A percentile compares a stretch with the other conserved stretches of the same genome.
Conservation (phyloP, 1,140 invertebrate species). For the Bombus picipes region DNA sequence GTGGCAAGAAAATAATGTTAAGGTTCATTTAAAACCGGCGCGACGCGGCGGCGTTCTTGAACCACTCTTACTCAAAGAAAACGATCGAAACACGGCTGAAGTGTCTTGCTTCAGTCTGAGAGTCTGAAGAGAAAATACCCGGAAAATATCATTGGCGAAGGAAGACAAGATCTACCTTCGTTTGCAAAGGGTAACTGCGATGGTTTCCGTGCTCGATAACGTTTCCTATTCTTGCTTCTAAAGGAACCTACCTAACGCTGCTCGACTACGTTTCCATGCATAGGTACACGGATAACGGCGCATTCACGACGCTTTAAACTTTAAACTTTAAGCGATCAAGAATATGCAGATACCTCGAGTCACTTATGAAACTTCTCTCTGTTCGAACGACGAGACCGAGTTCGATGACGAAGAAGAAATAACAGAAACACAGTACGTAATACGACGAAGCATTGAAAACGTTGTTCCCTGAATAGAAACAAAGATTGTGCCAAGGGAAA, state of each 20-base stretch:
- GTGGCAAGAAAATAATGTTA: not conserved
- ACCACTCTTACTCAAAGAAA: not conserved
- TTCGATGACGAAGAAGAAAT: constrained; percentile 30
- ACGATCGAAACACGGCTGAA: not conserved
- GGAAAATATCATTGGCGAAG: constrained; percentile 42
- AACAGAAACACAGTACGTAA: not conserved
- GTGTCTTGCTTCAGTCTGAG: not conserved
- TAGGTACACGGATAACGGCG: not conserved
- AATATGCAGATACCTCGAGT: constrained; percentile 36
- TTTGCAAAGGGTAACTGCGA: constrained; percentile 59
- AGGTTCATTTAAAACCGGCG: not conserved
- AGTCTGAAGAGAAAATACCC: constrained; percentile 4
- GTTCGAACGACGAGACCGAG: not conserved
- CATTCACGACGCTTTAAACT: too few relatives aligned
- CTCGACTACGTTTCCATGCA: not conserved
- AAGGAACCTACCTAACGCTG: not conserved
- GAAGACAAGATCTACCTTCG: constrained; percentile 62
- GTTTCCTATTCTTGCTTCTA: constrained; percentile 47
- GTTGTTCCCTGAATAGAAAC: not conserved
- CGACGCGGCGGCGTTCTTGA: not conserved
- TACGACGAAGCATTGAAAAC: constrained; percentile 3
- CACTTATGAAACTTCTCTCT: constrained; percentile 31
- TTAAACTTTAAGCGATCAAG: constrained; percentile 24
- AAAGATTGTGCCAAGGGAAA: constrained; percentile 40
- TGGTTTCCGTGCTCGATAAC: constrained; percentile 60